phyloP scores from a whole-genome alignment of 2,888 invertebrate genomes.

The Euplagia quadripunctaria region DNA sequence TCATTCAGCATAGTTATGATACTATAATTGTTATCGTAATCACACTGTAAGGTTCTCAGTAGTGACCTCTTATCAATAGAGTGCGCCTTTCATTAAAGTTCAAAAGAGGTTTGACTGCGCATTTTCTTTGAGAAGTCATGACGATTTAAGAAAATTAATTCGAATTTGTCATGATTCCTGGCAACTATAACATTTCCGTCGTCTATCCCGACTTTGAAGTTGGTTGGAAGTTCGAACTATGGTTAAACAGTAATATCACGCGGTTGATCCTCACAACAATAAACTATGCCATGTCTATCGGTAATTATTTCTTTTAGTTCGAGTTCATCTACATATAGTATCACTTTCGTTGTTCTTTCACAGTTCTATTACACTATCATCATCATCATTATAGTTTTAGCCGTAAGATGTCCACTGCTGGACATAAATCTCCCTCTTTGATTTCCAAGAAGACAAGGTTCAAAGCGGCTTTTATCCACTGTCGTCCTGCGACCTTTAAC shows the following conservation, averaged over 20 bases:
- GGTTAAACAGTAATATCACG: too few species aligned
- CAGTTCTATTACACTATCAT: background rate
- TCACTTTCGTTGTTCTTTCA: background rate
- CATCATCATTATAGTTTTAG: background rate
- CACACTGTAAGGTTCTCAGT: constrained; percentile 9
- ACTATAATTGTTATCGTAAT: constrained; percentile 27
- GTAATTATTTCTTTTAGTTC: background rate
- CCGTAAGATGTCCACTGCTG: background rate
- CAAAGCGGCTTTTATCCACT: too few species aligned
- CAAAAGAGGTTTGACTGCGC: background rate
- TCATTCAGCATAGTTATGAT: constrained; percentile 23
- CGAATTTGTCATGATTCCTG: too few species aligned
- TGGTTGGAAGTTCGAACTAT: too few species aligned
- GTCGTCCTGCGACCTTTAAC: background rate
- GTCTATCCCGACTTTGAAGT: too few species aligned
- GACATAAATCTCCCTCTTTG: too few species aligned
- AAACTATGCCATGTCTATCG: background rate
- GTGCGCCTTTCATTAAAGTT: background rate
- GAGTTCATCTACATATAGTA: background rate
- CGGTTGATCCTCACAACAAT: background rate
- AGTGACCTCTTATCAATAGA: background rate
- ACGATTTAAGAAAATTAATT: too few species aligned
- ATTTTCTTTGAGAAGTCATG: background rate
- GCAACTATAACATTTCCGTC: too few species aligned
- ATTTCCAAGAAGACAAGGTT: too few species aligned